Conservation (phyloP, 2,113 vertebrate species). For the Microcebus griseorufus region DNA sequence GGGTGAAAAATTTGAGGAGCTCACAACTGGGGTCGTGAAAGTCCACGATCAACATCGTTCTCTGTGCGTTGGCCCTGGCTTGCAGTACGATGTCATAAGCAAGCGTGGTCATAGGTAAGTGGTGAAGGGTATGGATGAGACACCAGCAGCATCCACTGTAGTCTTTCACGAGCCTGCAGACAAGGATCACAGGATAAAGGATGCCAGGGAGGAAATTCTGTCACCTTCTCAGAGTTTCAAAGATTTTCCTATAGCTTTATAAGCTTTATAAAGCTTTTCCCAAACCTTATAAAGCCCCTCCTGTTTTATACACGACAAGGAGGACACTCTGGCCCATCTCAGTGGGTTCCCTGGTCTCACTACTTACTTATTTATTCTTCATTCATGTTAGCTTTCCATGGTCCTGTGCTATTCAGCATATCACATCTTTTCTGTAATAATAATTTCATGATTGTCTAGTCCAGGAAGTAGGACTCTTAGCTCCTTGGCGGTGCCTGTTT, state of each 20-base stretch:
- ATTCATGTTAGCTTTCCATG: neutral
- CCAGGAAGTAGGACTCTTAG: too few species aligned
- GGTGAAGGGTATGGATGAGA: neutral
- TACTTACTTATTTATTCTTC: neutral
- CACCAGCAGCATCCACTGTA: rapidly evolving
- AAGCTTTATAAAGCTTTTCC: too few species aligned
- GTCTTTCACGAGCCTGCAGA: neutral
- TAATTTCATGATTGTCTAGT: neutral
- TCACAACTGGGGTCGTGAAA: neutral
- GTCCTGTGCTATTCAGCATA: rapidly evolving
- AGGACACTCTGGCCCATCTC: neutral
- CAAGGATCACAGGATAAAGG: neutral
- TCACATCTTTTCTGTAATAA: neutral
- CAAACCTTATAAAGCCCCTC: neutral
- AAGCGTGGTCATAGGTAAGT: neutral
- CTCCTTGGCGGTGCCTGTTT: neutral
- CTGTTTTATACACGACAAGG: neutral
- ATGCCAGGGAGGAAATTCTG: neutral
- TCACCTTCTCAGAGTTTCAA: neutral
- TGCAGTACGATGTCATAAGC: too few species aligned
- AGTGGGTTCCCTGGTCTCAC: too few species aligned
- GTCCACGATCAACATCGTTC: neutral
- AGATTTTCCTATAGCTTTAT: neutral
- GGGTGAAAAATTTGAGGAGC: neutral
- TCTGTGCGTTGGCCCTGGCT: neutral